Percentiles rank a stretch among this genome's conserved stretches.
Evolutionary conservation across 2,888 invertebrate genomes (phyloP).

Genomic region (Arenicola marina): DNA sequence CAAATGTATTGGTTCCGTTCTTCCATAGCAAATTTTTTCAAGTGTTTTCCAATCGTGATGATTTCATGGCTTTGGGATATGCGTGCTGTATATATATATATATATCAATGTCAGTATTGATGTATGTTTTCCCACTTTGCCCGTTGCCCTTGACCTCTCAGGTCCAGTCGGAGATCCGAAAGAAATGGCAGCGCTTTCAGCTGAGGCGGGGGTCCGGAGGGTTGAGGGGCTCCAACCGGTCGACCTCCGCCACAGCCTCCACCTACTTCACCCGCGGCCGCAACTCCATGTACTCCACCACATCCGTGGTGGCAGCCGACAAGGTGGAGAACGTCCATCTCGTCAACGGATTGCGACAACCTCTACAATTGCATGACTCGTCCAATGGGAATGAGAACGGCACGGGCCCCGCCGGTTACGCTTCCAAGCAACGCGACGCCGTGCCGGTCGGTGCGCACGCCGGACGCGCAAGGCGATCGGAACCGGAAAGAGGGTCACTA

Average conservation of each 20-base stretch:
- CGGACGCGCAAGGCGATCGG: not conserved
- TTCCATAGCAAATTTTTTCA: too few species aligned
- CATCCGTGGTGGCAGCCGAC: too few species aligned
- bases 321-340: too few species aligned
- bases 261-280: too few species aligned
- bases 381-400: not conserved
- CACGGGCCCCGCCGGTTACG: not conserved
- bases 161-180: constrained; percentile 45
- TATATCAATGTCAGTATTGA: not conserved
- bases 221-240: too few species aligned
- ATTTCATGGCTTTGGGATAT: not conserved
- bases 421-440: too few species aligned
- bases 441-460: not conserved
- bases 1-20: too few species aligned
- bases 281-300: too few species aligned
- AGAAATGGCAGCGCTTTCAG: constrained; percentile 36
- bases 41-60: not conserved
- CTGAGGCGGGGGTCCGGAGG: not conserved
- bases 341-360: too few species aligned
- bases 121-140: not conserved
- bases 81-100: not conserved
- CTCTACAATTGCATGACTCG: too few species aligned
- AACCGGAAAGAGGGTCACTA: not conserved
- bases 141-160: constrained; percentile 17
- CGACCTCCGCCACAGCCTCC: too few species aligned